Evolutionary conservation across 2,797 vertebrate species (phyloP).

Genomic region (Sandelia bainsii): DNA sequence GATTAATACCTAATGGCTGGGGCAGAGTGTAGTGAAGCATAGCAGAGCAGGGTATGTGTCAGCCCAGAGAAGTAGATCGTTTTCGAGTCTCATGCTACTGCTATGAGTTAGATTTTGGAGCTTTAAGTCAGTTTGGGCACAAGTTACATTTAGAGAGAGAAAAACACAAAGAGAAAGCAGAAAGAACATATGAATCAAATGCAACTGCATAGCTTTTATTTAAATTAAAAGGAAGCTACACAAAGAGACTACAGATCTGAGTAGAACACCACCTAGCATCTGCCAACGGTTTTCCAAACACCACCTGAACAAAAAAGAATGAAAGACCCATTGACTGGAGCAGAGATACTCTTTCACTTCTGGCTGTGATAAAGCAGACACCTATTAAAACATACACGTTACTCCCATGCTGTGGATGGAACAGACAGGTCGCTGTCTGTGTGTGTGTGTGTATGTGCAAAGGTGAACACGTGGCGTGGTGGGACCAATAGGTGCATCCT

Average conservation of each 20-base stretch:
- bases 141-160: background rate
- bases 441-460: background rate
- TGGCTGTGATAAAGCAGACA: slow-evolving; percentile 68
- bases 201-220: slow-evolving; percentile 21
- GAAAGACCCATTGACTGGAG: slow-evolving; percentile 68
- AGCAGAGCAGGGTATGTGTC: too few species aligned
- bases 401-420: slow-evolving; percentile 27
- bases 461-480: slow-evolving; percentile 31
- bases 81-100: too few species aligned
- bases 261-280: slow-evolving; percentile 51
- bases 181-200: slow-evolving; percentile 33
- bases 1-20: too few species aligned
- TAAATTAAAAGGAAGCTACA: slow-evolving; percentile 45
- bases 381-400: slow-evolving; percentile 55
- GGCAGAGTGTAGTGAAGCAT: too few species aligned
- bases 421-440: slow-evolving; percentile 15
- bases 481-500: slow-evolving; percentile 48
- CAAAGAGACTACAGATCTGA: slow-evolving; percentile 54
- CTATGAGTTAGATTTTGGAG: too few species aligned
- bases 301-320: slow-evolving; percentile 56
- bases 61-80: too few species aligned
- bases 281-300: slow-evolving; percentile 73
- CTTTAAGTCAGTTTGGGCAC: background rate
- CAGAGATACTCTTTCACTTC: slow-evolving; percentile 59
- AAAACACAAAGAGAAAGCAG: background rate